Conservation (phyloP, 2,113 vertebrate genomes). For the Perca fluviatilis region DNA sequence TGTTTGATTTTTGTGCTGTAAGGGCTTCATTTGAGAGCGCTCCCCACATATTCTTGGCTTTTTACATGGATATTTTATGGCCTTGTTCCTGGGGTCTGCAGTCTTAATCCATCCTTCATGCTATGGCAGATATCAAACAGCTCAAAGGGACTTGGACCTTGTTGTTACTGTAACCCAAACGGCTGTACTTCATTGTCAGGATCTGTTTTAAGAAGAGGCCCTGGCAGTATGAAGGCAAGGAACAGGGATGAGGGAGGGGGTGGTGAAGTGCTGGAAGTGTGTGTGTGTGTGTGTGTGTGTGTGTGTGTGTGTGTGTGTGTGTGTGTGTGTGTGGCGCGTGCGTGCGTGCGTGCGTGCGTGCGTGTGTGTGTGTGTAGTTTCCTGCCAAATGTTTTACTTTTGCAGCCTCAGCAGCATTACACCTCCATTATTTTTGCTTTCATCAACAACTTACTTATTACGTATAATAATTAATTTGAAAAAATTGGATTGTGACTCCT, state of each 20-base stretch:
- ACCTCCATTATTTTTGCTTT: conserved; percentile 13
- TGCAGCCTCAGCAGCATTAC: conserved; percentile 34
- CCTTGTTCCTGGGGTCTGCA: conserved; percentile 49
- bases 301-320: too few species aligned
- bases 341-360: neutral
- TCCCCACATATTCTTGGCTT: conserved; percentile 59
- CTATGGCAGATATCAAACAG: conserved; percentile 65
- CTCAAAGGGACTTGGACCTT: conserved; percentile 57
- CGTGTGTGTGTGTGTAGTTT: neutral
- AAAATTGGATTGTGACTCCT: neutral
- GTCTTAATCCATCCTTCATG: conserved; percentile 66
- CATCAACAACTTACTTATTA: neutral
- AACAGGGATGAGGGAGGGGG: conserved; percentile 2
- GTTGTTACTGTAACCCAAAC: conserved; percentile 68
- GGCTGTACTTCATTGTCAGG: conserved; percentile 55
- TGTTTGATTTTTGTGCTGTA: conserved; percentile 32
- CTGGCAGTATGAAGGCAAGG: neutral
- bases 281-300: neutral
- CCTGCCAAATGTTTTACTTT: conserved; percentile 21
- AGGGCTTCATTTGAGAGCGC: conserved; percentile 28
- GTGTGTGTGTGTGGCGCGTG: neutral
- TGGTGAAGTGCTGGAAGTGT: neutral
- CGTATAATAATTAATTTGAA: conserved; percentile 24
- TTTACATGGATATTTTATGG: conserved; percentile 67
- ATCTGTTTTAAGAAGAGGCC: conserved; percentile 58